phyloP scores from a whole-genome alignment of 1,140 invertebrate species.

The Pachypeltis micranthus region DNA sequence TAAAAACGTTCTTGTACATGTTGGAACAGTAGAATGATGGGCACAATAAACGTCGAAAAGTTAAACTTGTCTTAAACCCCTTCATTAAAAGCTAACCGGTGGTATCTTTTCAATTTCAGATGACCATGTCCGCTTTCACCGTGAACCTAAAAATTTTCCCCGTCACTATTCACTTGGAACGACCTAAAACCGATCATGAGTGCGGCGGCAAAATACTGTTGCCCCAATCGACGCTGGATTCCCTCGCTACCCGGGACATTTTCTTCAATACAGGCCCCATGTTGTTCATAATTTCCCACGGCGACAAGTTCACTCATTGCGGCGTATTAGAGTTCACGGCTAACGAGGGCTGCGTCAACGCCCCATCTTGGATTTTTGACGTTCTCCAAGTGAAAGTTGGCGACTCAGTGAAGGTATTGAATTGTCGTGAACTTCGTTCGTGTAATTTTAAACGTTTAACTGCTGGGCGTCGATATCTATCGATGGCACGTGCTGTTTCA shows the following conservation, averaged over 20 bases:
- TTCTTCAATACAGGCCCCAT: background rate
- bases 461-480: no score
- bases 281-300: background rate
- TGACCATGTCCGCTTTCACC: background rate
- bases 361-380: constrained; percentile 10
- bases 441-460: no score
- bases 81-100: no score
- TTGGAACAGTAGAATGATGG: no score
- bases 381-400: background rate
- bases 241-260: background rate
- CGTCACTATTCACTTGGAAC: background rate
- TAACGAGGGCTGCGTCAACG: background rate
- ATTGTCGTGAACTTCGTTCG: no score
- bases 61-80: no score
- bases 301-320: background rate
- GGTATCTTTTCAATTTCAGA: background rate
- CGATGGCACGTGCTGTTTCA: no score
- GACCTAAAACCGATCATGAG: background rate
- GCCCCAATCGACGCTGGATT: background rate
- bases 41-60: no score
- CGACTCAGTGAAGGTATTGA: background rate
- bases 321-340: constrained; percentile 13
- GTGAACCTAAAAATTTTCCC: background rate
- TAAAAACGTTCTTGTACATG: no score
- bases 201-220: constrained; percentile 9